Conservation (phyloP, 2,888 invertebrate genomes). For the Callimorpha dominula region DNA sequence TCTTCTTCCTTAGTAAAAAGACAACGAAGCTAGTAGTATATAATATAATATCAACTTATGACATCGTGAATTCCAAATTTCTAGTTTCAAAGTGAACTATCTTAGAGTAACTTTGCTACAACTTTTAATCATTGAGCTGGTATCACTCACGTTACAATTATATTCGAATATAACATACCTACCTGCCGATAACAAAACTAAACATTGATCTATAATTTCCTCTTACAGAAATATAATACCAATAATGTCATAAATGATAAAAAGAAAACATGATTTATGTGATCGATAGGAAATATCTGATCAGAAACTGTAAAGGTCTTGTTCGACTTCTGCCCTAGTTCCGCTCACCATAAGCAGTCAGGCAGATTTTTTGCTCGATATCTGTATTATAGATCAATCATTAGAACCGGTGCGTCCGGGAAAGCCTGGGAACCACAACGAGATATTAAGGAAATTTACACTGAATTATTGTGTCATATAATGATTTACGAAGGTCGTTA, state of each 20-base stretch:
- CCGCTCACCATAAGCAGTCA: constrained; percentile 45
- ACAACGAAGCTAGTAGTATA: background rate
- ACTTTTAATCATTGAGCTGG: background rate
- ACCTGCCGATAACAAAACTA: background rate
- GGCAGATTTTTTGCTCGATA: constrained; percentile 36
- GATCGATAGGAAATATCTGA: constrained; percentile 39
- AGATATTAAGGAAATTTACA: constrained; percentile 52
- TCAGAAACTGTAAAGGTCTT: constrained; percentile 28
- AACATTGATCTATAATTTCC: background rate
- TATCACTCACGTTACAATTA: background rate
- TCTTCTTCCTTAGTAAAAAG: background rate
- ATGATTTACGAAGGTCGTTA: constrained; percentile 42
- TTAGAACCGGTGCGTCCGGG: constrained; percentile 43
- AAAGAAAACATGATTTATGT: constrained; percentile 29
- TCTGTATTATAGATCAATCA: constrained; percentile 36
- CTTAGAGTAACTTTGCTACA: background rate
- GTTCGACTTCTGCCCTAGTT: constrained; percentile 35
- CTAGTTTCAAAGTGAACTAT: background rate
- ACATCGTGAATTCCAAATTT: background rate
- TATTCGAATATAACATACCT: background rate
- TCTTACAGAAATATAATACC: background rate
- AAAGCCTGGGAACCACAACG: constrained; percentile 58
- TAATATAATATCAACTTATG: background rate
- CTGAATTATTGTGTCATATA: constrained; percentile 44
- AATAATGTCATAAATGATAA: background rate